Percentiles rank a stretch among this genome's conserved stretches.
Evolutionary conservation across 2,113 vertebrate species (phyloP).

Genomic region (Onychostoma macrolepis): DNA sequence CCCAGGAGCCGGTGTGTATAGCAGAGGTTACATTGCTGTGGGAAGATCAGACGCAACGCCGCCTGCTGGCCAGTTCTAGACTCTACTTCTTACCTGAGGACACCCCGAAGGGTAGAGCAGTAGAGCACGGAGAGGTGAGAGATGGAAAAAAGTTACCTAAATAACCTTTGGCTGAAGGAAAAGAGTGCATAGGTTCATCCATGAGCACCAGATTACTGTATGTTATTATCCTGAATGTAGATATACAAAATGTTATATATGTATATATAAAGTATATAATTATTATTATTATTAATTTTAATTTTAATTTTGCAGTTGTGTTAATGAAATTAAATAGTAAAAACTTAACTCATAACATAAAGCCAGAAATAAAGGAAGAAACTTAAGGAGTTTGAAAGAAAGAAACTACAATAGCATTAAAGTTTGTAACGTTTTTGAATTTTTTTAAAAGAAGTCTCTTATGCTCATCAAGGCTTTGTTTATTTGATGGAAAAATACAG

Average conservation of each 20-base stretch:
- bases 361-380: too few relatives aligned
- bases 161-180: background rate
- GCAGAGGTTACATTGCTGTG: conserved; percentile 81
- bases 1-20: conserved; percentile 77
- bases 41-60: conserved; percentile 77
- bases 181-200: background rate
- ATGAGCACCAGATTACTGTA: background rate
- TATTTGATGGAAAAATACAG: too few relatives aligned
- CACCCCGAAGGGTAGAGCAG: conserved; percentile 78
- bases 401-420: too few relatives aligned
- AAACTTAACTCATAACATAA: too few relatives aligned
- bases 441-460: too few relatives aligned
- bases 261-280: background rate
- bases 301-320: background rate
- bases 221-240: background rate
- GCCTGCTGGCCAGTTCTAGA: conserved; percentile 78
- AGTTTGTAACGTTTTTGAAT: too few relatives aligned
- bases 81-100: conserved; percentile 82
- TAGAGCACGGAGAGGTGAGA: conserved; percentile 80
- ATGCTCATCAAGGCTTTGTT: too few relatives aligned
- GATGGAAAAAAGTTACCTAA: background rate
- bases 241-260: background rate
- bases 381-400: too few relatives aligned
- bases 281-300: too few relatives aligned
- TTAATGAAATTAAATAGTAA: too few relatives aligned